Percentiles rank a stretch among this genome's conserved stretches.
These are phyloP conservation scores for Antheraea yamamai DNA, from an alignment of 2,888 invertebrate species.

Conservation along the genomic window DNA sequence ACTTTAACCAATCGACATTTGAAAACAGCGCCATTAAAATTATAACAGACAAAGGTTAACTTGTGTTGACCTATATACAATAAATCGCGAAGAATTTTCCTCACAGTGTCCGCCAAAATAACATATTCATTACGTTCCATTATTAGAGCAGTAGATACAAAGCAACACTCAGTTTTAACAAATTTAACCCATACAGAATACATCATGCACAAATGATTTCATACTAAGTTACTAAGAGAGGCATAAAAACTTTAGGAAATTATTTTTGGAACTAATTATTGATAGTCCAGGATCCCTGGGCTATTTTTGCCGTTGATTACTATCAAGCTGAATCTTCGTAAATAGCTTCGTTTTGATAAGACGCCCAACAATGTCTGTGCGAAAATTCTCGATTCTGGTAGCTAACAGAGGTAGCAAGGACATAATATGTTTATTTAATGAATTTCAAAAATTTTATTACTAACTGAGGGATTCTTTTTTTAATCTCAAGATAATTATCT, in stretches of 20 bases:
- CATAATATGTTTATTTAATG: no score
- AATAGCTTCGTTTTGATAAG: no score
- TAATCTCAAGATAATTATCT: no score
- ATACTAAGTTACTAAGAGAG: background rate
- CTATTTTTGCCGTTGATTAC: no score
- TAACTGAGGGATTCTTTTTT: no score
- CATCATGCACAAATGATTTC: background rate
- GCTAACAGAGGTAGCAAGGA: no score
- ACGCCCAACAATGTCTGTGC: no score
- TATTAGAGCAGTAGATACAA: slow-evolving; percentile 12
- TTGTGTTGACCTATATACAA: background rate
- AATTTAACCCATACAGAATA: background rate
- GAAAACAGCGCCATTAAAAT: slow-evolving; percentile 5
- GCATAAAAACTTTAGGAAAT: background rate
- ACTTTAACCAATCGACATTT: background rate
- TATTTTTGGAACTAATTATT: background rate
- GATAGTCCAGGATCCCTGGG: no score
- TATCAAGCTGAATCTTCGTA: no score
- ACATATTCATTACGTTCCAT: slow-evolving; percentile 27
- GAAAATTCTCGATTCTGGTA: no score
- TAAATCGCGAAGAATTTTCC: slow-evolving; percentile 24
- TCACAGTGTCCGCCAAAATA: slow-evolving; percentile 26
- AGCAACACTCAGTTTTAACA: background rate
- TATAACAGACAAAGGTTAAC: slow-evolving; percentile 11
- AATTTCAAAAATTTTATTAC: no score